Evolutionary conservation across 2,113 vertebrate genomes (phyloP).

Genomic region (Perccottus glenii): DNA sequence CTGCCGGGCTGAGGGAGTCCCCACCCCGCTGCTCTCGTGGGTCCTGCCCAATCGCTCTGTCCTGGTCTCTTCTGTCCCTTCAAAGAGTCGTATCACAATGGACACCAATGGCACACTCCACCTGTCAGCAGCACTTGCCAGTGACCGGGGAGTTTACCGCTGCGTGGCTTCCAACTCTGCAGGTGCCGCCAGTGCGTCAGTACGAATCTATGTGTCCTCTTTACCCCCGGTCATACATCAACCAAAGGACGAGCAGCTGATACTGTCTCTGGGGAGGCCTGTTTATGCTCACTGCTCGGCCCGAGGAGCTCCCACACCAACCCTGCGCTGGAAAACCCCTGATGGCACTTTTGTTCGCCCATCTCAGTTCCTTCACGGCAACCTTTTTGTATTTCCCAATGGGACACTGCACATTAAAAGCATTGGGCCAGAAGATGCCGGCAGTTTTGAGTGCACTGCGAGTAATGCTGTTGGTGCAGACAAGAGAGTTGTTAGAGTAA

Average conservation of each 20-base stretch:
- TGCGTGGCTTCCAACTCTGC: conserved; percentile 91
- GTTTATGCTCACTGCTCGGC: conserved; percentile 87
- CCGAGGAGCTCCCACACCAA: conserved; percentile 84
- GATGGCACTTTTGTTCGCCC: conserved; percentile 85
- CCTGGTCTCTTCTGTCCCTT: conserved; percentile 65
- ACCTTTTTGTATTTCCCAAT: conserved; percentile 92
- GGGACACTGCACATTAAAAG: conserved; percentile 90
- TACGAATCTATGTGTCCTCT: conserved; percentile 87
- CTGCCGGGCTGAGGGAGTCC: conserved; percentile 86
- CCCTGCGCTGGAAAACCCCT: conserved; percentile 86
- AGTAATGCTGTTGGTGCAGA: conserved; percentile 85
- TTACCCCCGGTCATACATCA: conserved; percentile 89
- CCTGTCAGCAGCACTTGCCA: conserved; percentile 73
- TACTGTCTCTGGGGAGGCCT: conserved; percentile 78
- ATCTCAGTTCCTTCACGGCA: conserved; percentile 89
- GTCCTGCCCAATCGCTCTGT: conserved; percentile 85
- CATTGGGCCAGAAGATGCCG: conserved; percentile 79
- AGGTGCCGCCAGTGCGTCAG: conserved; percentile 86
- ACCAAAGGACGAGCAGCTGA: conserved; percentile 81
- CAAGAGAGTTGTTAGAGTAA: conserved; percentile 81
- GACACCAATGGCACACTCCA: conserved; percentile 86
- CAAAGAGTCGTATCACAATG: conserved; percentile 76
- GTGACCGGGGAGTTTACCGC: conserved; percentile 88
- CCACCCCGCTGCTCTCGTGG: conserved; percentile 88
- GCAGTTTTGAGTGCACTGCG: conserved; percentile 89